These are phyloP conservation scores for Epizoanthus rinbou DNA, from an alignment of 92 coral and sea anemone genomes.

Conservation along the genomic window DNA sequence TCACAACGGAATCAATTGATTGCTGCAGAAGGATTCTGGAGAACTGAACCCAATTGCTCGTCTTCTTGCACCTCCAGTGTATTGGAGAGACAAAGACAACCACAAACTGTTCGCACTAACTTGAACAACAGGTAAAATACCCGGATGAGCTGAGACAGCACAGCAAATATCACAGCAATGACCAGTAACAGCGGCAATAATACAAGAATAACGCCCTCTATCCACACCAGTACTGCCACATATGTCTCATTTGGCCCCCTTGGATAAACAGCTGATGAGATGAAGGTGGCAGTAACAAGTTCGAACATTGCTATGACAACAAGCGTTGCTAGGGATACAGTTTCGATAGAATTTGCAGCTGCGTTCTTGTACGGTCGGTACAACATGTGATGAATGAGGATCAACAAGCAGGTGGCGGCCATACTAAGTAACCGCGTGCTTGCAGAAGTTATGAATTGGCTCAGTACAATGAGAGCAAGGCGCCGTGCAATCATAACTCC, in stretches of 20 bases:
- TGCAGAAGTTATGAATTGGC: too few species aligned
- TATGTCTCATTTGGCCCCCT: conserved; percentile 48
- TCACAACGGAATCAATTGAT: too few species aligned
- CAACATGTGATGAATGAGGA: conserved; percentile 41
- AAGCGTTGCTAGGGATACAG: conserved; percentile 28
- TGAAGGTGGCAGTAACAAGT: conserved; percentile 53
- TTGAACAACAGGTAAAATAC: conserved; percentile 7
- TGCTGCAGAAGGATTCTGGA: too few species aligned
- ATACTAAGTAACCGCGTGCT: conserved; percentile 37
- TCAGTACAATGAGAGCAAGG: background rate
- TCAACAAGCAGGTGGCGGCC: conserved; percentile 35
- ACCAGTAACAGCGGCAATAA: conserved; percentile 39
- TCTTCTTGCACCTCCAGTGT: too few species aligned
- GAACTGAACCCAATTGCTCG: too few species aligned
- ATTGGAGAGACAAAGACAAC: too few species aligned
- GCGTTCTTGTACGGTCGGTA: conserved; percentile 35
- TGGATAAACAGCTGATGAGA: conserved; percentile 38
- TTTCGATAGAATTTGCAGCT: conserved; percentile 38
- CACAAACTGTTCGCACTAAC: too few species aligned
- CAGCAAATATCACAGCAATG: conserved; percentile 37
- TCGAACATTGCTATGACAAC: conserved; percentile 39
- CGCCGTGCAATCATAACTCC: conserved; percentile 38
- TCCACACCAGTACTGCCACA: conserved; percentile 30
- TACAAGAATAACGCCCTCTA: conserved; percentile 23
- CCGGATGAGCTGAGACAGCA: conserved; percentile 43